phyloP scores from a whole-genome alignment of 2,888 invertebrate genomes.

The Philaethria dido region DNA sequence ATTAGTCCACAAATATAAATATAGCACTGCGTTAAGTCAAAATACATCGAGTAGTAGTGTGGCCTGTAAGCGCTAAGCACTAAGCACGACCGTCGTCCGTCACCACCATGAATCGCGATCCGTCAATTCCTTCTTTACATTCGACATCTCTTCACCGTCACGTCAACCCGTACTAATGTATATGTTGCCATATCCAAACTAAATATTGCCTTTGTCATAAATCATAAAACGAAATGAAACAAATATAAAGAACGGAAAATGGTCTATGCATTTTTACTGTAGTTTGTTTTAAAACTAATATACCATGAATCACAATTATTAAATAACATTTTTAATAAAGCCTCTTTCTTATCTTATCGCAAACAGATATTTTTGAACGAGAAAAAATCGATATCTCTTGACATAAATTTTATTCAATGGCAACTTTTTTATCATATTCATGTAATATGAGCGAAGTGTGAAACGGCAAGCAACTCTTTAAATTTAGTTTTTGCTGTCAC shows the following conservation, averaged over 20 bases:
- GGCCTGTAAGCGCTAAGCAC: neutral
- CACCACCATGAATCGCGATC: conserved; percentile 17
- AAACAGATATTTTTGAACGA: too few species aligned
- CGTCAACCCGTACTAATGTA: neutral
- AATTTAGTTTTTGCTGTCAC: neutral
- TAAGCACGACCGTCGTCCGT: too few species aligned
- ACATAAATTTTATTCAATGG: too few species aligned
- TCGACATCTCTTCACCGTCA: conserved; percentile 9
- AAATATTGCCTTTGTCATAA: neutral
- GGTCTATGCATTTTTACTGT: too few species aligned
- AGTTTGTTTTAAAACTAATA: too few species aligned
- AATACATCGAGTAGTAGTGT: conserved; percentile 11
- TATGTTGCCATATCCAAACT: neutral
- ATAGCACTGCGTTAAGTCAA: conserved; percentile 17
- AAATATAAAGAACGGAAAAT: too few species aligned
- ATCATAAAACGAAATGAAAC: too few species aligned
- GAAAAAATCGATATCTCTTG: too few species aligned
- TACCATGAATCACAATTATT: too few species aligned
- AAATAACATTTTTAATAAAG: too few species aligned
- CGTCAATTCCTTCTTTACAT: conserved; percentile 1
- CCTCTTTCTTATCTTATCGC: too few species aligned
- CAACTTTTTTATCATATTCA: too few species aligned
- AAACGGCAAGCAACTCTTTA: neutral
- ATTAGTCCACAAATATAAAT: neutral
- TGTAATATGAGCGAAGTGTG: neutral